Evolutionary conservation across 2,797 vertebrate genomes (phyloP), one percentile per base, ranked within the genome.

Genomic region (Sebastes taczanowskii): DNA sequence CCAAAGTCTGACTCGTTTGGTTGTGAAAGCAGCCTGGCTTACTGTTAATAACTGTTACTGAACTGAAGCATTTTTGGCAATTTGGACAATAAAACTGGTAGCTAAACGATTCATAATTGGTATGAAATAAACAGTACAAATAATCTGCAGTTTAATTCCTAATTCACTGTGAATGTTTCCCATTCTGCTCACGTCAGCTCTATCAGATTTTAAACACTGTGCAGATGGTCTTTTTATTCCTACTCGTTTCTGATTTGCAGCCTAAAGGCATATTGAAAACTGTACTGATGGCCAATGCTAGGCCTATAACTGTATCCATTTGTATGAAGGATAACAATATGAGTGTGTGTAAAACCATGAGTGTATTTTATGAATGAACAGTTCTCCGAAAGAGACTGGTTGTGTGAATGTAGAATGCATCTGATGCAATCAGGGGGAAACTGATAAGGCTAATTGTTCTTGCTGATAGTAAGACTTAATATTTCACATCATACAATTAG

Each of bases 171-270:
- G 25, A 65, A 74, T 20, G 53, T 70, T 77, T 55, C 35, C 53
- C 29, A 58, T 74, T 67, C 42, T 71, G 80, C 49, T 66, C 34
- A 13, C 55, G 79, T 84, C 82, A 74, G 66, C 66, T 63, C 16
- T 46, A 81, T 73, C 52, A 66, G 27, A 75, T 65, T 83, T 70
- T 83, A 79, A 65, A 59, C 27, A 13, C 52, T 38, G 63, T 74
- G 63, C 60, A 75, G 81, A 88, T 75, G 11, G 29, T 2, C 16
- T 16, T 72, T 81, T 84, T 74, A 87, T 81, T 77, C 64, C 46
- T n/a, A 18, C 63, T 78, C 61, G 2, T 74, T 71, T 78, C 56
- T 84, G 66, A 86, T 80, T 87, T 86, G 46, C 55, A 69, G 71
- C 77, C 80, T 72, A 13, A n/a, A 74, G 53, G 58, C 70, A 78